Evolutionary conservation across 2,797 vertebrate genomes (phyloP), one percentile per base, ranked within the genome.

Genomic region (Catostomus latipinnis): DNA sequence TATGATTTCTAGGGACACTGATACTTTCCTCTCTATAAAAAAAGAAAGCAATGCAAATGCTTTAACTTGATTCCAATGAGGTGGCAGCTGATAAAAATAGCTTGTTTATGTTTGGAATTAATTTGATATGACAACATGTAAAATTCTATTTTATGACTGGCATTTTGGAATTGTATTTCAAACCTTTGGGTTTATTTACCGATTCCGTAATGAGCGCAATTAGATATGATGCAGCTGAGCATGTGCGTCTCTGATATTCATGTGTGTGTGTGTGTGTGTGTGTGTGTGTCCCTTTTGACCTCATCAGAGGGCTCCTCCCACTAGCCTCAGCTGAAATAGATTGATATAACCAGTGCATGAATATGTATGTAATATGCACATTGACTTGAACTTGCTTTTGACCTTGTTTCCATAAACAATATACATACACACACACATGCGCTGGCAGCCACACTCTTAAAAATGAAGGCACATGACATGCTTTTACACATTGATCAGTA

Each of bases 1-100:
- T 60, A 87, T 90, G 93, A 97, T 96, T 96, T 96, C 91, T 89
- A 82, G 63, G 56, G 82, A 69, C 60, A 48, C 18, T 76, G 86
- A 50, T 18, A 34, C 62, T 77, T 65, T 77, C 45, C 48, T 66
- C 46, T 60, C 48, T 74, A 80, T 84, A 77, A 85, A 71, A 81
- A 62, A 22, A 13, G 61, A 74, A 78, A 63, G 52, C 58, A n/a
- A 74, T 54, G 50, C 56, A 14, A 54, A 52, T 16, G 18, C 73
- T 77, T 83, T 84, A 84, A 86, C 82, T 84, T 8, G 77, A 67
- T 89, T 88, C 72, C 45, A 67, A 58, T 71, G 68, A 45, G 50
- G 53, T 50, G 71, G 46, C 70, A 14, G 63, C 57, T 70, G 65
- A 78, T 34, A 49, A 63, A 80, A 80, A 68, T 62, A 63, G 61